A percentile compares a stretch with the other conserved stretches of the same genome.
These are phyloP conservation scores for roundworm (Caenorhabditis elegans) DNA, from an alignment of 1,140 invertebrate genomes.

Conservation along the genomic window WBcel235 BX284604.4:9479001-9479500, in stretches of 20 bases:
- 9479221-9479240: background rate
- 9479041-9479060: conserved; percentile 19
- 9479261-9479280: too few species aligned
- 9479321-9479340: conserved; percentile 25
- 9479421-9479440: conserved; percentile 19
- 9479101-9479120: conserved; percentile 27
- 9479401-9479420: background rate
- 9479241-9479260: conserved; percentile 28
- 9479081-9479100: conserved; percentile 31
- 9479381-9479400: background rate
- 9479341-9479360: background rate
- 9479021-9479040: background rate
- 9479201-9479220: conserved; percentile 33
- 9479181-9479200: conserved; percentile 36
- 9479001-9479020: conserved; percentile 32
- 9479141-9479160: conserved; percentile 31
- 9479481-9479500: too few species aligned
- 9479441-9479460: background rate
- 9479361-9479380: conserved; percentile 36
- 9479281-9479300: too few species aligned
- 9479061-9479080: conserved; percentile 39
- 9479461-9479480: too few species aligned
- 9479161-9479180: conserved; percentile 39
- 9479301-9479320: conserved; percentile 16
- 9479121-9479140: conserved; percentile 7